Evolutionary conservation across 2,888 invertebrate species (phyloP).

Genomic region (Lysandra coridon): DNA sequence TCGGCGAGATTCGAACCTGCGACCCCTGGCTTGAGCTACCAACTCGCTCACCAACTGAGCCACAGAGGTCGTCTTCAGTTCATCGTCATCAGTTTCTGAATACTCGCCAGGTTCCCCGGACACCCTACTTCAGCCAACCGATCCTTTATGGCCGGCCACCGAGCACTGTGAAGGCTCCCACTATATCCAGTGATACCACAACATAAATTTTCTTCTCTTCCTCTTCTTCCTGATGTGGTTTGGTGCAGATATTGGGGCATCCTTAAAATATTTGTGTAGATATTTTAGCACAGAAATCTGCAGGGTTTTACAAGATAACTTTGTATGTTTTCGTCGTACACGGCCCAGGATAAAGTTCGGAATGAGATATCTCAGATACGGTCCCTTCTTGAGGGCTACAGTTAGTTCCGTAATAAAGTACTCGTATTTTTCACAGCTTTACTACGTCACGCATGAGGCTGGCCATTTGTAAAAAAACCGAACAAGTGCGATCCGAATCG

Average conservation of each 20-base stretch:
- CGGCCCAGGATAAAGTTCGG: not conserved
- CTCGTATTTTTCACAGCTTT: slow-evolving; percentile 25
- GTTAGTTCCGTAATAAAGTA: slow-evolving; percentile 11
- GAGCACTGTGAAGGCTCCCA: no score
- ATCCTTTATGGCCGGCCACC: no score
- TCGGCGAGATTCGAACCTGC: no score
- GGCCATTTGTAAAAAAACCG: slow-evolving; percentile 4
- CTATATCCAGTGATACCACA: no score
- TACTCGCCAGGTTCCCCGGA: no score
- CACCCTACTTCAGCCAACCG: no score
- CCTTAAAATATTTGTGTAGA: not conserved
- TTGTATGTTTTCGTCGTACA: not conserved
- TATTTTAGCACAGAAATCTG: not conserved
- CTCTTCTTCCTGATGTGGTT: no score
- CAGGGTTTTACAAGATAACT: not conserved
- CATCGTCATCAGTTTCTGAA: no score
- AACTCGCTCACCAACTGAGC: no score
- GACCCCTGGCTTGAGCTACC: no score
- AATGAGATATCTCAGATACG: slow-evolving; percentile 8
- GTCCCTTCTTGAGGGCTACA: slow-evolving; percentile 11
- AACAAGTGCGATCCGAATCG: not conserved
- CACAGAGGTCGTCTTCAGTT: no score
- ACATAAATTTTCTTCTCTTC: no score
- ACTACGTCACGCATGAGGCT: slow-evolving; percentile 12
- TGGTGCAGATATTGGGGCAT: not conserved